Evolutionary conservation across 2,888 invertebrate species (phyloP).

Genomic region (Chrysomela aeneicollis): DNA sequence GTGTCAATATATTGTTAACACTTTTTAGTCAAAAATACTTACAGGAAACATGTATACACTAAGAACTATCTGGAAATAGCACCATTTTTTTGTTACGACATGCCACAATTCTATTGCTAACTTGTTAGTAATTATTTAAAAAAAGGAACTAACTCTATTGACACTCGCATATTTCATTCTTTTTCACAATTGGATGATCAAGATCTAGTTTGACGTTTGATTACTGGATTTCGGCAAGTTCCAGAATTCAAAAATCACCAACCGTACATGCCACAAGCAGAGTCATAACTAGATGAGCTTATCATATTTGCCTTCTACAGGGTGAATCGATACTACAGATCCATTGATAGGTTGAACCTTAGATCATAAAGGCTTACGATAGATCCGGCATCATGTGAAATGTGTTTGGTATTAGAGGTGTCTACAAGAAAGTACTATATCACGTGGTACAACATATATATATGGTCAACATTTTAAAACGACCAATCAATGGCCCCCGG

Average conservation of each 20-base stretch:
- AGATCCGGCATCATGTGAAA: too few species aligned
- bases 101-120: slow-evolving; percentile 14
- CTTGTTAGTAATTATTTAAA: slow-evolving; percentile 6
- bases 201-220: background rate
- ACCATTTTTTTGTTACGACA: slow-evolving; percentile 31
- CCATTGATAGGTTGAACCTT: too few species aligned
- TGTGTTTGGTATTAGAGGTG: too few species aligned
- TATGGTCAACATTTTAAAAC: too few species aligned
- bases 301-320: background rate
- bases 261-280: too few species aligned
- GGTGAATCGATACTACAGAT: too few species aligned
- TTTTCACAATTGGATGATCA: background rate
- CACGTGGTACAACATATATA: too few species aligned
- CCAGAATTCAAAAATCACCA: background rate
- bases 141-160: slow-evolving; percentile 24
- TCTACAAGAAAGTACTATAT: too few species aligned
- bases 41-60: slow-evolving; percentile 25
- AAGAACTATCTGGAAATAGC: slow-evolving; percentile 31
- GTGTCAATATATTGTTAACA: slow-evolving; percentile 30
- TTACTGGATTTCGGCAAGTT: background rate
- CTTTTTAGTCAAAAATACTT: slow-evolving; percentile 26
- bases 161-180: slow-evolving; percentile 1
- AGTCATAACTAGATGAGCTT: too few species aligned
- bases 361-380: too few species aligned
- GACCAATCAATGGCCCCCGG: too few species aligned